phyloP scores from a whole-genome alignment of 2,113 vertebrate species.

The Dinomys branickii region DNA sequence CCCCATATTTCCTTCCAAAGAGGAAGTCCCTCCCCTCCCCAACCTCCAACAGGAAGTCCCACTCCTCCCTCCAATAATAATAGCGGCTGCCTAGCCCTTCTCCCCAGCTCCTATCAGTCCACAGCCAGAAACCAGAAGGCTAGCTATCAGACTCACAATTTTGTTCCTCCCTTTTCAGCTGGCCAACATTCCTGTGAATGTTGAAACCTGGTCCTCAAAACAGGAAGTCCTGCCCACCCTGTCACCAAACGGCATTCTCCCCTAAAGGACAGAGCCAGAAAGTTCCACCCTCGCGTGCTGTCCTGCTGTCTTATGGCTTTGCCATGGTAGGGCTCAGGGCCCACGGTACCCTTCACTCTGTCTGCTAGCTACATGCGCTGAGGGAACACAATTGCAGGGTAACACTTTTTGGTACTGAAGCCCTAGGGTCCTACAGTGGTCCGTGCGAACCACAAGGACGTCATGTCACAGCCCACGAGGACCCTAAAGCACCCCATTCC shows the following conservation, averaged over 20 bases:
- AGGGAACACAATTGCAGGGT: not conserved
- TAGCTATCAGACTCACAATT: not conserved
- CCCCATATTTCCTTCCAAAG: not conserved
- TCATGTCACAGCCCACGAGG: not conserved
- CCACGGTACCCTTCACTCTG: not conserved
- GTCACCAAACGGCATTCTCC: not conserved
- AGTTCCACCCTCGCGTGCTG: not conserved
- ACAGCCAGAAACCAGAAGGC: not conserved
- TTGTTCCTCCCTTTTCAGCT: conserved; percentile 53
- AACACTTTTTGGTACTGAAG: not conserved
- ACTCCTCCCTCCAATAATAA: conserved; percentile 61
- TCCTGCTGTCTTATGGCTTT: not conserved
- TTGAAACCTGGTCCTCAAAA: conserved; percentile 64
- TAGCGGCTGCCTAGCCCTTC: not conserved
- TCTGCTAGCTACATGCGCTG: not conserved
- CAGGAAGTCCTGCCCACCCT: conserved; percentile 61
- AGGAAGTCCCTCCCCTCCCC: conserved; percentile 68
- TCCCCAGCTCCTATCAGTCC: conserved; percentile 16
- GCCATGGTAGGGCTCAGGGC: not conserved
- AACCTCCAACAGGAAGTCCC: conserved; percentile 59
- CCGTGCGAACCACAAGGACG: not conserved
- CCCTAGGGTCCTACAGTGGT: not conserved
- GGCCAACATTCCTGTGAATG: conserved; percentile 11
- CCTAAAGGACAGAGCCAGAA: not conserved
- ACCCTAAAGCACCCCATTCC: not conserved